Conservation (phyloP, 1,140 invertebrate genomes). For the Diabrotica virgifera region DNA sequence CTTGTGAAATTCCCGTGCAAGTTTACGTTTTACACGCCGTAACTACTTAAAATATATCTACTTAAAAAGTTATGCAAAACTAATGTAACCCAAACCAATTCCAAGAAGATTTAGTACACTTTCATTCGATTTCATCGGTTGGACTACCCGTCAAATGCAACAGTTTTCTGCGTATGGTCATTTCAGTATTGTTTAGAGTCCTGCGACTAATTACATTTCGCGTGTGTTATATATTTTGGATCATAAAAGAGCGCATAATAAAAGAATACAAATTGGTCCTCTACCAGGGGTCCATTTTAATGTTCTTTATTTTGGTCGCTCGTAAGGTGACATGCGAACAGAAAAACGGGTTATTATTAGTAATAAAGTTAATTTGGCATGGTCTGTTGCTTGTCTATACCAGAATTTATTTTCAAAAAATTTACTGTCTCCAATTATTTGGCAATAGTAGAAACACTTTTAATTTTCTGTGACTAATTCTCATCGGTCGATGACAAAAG, state of each 20-base stretch:
- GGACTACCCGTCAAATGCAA: too few relatives aligned
- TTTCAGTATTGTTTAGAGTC: too few relatives aligned
- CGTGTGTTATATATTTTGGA: not conserved
- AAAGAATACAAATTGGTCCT: slow-evolving; percentile 2
- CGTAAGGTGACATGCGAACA: not conserved
- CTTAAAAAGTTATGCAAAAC: too few relatives aligned
- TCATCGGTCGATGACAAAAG: slow-evolving; percentile 11
- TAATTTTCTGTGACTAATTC: slow-evolving; percentile 33
- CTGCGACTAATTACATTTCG: too few relatives aligned
- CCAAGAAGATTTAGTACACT: too few relatives aligned
- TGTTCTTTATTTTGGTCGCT: not conserved
- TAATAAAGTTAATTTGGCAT: slow-evolving; percentile 39
- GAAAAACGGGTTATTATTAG: slow-evolving; percentile 12
- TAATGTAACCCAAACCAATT: too few relatives aligned
- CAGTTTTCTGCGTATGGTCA: too few relatives aligned
- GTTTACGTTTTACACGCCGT: too few relatives aligned
- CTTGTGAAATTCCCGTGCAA: too few relatives aligned
- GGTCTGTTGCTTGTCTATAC: slow-evolving; percentile 40
- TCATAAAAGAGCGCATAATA: not conserved
- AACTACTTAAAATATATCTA: too few relatives aligned
- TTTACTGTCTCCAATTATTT: slow-evolving; percentile 31
- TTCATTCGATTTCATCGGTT: too few relatives aligned
- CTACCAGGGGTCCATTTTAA: not conserved
- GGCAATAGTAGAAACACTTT: slow-evolving; percentile 29
- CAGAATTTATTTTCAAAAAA: slow-evolving; percentile 30